phyloP scores from a whole-genome alignment of 2,888 invertebrate genomes.

The Lomographa bimaculata region DNA sequence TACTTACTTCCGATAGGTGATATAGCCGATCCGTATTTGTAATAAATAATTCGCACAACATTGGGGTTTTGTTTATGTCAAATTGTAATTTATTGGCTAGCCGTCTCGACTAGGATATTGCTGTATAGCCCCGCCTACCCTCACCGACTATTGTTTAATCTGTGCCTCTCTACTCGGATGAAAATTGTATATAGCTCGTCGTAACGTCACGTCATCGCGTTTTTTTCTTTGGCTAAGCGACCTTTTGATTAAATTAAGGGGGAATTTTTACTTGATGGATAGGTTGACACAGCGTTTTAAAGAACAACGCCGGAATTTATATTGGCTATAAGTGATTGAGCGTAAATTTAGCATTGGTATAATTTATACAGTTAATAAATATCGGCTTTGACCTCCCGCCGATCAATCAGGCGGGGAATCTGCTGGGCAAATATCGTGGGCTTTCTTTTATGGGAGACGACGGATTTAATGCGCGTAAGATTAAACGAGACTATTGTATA shows the following conservation, averaged over 20 bases:
- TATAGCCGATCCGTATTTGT: constrained; percentile 44
- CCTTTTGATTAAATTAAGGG: constrained; percentile 83
- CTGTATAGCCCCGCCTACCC: constrained; percentile 52
- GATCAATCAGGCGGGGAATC: constrained; percentile 44
- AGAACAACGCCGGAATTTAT: constrained; percentile 73
- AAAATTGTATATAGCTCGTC: constrained; percentile 77
- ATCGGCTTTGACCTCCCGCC: constrained; percentile 51
- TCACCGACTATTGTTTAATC: too few species aligned
- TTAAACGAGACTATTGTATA: background rate
- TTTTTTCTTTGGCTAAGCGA: constrained; percentile 80
- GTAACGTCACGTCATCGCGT: constrained; percentile 74
- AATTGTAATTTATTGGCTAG: constrained; percentile 81
- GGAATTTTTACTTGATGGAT: constrained; percentile 81
- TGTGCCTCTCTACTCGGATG: constrained; percentile 57
- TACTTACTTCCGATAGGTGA: constrained; percentile 8
- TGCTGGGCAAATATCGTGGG: constrained; percentile 31
- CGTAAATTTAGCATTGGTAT: constrained; percentile 57
- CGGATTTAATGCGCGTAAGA: constrained; percentile 12
- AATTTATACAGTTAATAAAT: constrained; percentile 74
- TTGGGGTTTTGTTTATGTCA: constrained; percentile 79
- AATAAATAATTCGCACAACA: constrained; percentile 76
- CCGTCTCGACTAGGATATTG: constrained; percentile 78
- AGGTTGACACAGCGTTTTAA: constrained; percentile 80
- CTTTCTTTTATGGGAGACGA: constrained; percentile 22
- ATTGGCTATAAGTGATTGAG: constrained; percentile 78